These are phyloP conservation scores for Agonopterix arenella DNA, from an alignment of 2,888 invertebrate genomes.

Conservation along the genomic window DNA sequence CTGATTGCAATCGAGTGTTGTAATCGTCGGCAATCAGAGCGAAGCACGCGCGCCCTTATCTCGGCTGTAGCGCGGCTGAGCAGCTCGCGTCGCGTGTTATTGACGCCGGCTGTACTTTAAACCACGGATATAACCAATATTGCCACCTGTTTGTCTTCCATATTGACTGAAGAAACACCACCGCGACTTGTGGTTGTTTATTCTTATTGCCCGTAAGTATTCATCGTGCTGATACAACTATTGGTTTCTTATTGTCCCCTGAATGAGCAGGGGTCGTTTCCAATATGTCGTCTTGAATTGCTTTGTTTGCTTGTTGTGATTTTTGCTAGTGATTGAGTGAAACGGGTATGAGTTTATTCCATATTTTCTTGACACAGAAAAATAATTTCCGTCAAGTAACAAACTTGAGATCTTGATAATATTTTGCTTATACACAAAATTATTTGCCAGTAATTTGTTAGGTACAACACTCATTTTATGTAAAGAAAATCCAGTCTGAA, in stretches of 20 bases:
- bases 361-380: conserved; percentile 2
- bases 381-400: background rate
- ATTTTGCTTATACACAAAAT: conserved; percentile 26
- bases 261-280: conserved; percentile 26
- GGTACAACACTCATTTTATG: background rate
- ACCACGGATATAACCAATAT: conserved; percentile 38
- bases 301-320: conserved; percentile 27
- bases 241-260: conserved; percentile 40
- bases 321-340: too few relatives aligned
- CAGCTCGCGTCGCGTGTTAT: conserved; percentile 8
- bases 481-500: background rate
- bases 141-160: conserved; percentile 59
- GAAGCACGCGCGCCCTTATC: conserved; percentile 44
- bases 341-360: background rate
- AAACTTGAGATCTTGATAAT: conserved; percentile 6
- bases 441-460: conserved; percentile 22
- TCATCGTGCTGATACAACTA: conserved; percentile 39
- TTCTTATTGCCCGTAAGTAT: conserved; percentile 45
- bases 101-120: conserved; percentile 1
- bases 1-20: conserved; percentile 31
- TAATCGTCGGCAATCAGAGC: conserved; percentile 45
- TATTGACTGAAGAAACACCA: conserved; percentile 33
- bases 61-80: conserved; percentile 14
- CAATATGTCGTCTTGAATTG: conserved; percentile 33
- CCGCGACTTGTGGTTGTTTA: conserved; percentile 39